A percentile compares a stretch with the other conserved stretches of the same genome.
Evolutionary conservation across 2,888 invertebrate genomes (phyloP).

Genomic region (Agrotis puta): DNA sequence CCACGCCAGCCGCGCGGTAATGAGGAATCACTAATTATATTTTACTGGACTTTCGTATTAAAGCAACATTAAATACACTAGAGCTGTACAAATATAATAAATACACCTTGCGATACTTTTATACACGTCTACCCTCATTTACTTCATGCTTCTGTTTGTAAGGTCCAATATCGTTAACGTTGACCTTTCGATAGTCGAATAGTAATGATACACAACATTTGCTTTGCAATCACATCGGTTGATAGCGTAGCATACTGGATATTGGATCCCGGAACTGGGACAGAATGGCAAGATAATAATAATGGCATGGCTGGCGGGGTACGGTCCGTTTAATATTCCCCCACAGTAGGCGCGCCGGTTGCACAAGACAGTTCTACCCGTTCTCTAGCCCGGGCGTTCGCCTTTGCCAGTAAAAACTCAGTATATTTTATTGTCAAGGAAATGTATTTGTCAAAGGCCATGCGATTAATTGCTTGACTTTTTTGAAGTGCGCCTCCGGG

Average conservation of each 20-base stretch:
- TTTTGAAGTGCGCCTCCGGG: slow-evolving; percentile 75
- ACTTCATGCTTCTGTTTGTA: slow-evolving; percentile 24
- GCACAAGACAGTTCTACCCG: slow-evolving; percentile 87
- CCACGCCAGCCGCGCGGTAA: slow-evolving; percentile 88
- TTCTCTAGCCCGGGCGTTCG: slow-evolving; percentile 78
- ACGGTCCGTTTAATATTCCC: slow-evolving; percentile 88
- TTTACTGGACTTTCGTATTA: slow-evolving; percentile 89
- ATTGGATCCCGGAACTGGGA: slow-evolving; percentile 71
- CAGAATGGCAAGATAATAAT: slow-evolving; percentile 83
- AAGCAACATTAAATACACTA: slow-evolving; percentile 82
- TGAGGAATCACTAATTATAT: slow-evolving; percentile 91
- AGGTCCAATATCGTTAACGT: slow-evolving; percentile 40
- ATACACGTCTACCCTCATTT: slow-evolving; percentile 51
- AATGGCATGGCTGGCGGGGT: slow-evolving; percentile 74
- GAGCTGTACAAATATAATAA: slow-evolving; percentile 69
- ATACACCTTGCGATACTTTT: slow-evolving; percentile 64
- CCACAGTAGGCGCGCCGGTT: slow-evolving; percentile 84
- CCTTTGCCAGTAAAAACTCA: slow-evolving; percentile 84
- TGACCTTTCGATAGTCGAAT: slow-evolving; percentile 48
- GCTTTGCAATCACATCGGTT: slow-evolving; percentile 66
- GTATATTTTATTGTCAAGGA: slow-evolving; percentile 89
- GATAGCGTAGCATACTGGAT: slow-evolving; percentile 64
- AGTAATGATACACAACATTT: slow-evolving; percentile 63
- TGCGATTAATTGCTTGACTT: slow-evolving; percentile 85
- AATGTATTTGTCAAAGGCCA: slow-evolving; percentile 88